A percentile compares a stretch with the other conserved stretches of the same genome.
Evolutionary conservation across 2,888 invertebrate species (phyloP).

Genomic region (Cosmopolites sordidus): DNA sequence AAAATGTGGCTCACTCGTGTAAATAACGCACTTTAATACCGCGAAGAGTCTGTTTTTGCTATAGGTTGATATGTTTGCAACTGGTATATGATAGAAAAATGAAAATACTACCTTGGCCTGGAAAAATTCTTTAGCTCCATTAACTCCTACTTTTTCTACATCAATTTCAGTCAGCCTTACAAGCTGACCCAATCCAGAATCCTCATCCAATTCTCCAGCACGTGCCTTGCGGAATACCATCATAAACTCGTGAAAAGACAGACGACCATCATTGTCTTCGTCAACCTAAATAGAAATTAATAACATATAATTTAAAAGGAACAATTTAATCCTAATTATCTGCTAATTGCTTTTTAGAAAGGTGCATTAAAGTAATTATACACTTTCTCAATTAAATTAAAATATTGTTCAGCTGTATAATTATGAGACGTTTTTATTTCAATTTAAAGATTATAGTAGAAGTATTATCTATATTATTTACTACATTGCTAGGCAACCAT

Average conservation of each 20-base stretch:
- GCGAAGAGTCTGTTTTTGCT: too few relatives aligned
- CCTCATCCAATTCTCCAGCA: slow-evolving; percentile 81
- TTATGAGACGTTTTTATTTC: too few relatives aligned
- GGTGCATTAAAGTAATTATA: too few relatives aligned
- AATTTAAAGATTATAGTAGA: too few relatives aligned
- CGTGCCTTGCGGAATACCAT: slow-evolving; percentile 83
- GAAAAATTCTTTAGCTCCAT: slow-evolving; percentile 92
- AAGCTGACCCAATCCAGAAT: slow-evolving; percentile 81
- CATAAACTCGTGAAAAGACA: slow-evolving; percentile 87
- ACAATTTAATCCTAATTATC: neutral
- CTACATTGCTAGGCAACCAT: too few relatives aligned
- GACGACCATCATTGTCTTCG: slow-evolving; percentile 78
- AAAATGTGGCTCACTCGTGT: too few relatives aligned
- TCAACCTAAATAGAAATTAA: slow-evolving; percentile 54
- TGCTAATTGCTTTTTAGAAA: neutral
- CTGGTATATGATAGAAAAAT: neutral
- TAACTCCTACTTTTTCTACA: slow-evolving; percentile 91
- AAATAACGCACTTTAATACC: too few relatives aligned
- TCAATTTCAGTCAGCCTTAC: slow-evolving; percentile 87
- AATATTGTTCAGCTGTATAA: too few relatives aligned
- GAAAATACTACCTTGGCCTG: slow-evolving; percentile 76
- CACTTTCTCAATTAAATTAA: too few relatives aligned
- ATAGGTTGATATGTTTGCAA: too few relatives aligned
- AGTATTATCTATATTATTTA: too few relatives aligned
- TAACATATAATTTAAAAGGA: neutral